phyloP scores from a whole-genome alignment of 2,888 invertebrate genomes.

The Chaetogeoica ovagalla region DNA sequence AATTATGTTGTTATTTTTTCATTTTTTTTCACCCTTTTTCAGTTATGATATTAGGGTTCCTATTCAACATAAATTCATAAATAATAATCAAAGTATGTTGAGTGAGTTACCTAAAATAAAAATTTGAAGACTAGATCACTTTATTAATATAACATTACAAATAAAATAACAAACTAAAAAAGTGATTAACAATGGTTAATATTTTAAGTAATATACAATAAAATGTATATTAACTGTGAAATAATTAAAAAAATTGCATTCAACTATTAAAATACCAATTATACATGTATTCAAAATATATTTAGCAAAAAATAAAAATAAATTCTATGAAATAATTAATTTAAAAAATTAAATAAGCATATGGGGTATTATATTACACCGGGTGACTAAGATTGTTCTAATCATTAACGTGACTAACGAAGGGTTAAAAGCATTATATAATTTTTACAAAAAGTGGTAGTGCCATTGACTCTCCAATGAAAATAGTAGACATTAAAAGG shows the following conservation, averaged over 20 bases:
- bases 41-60: background rate
- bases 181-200: constrained; percentile 8
- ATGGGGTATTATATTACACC: constrained; percentile 3
- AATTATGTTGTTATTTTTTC: background rate
- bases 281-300: too few species aligned
- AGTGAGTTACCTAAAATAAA: background rate
- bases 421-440: too few species aligned
- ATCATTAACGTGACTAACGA: constrained; percentile 16
- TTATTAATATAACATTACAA: constrained; percentile 18
- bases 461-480: too few species aligned
- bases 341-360: constrained; percentile 3
- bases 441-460: too few species aligned
- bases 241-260: too few species aligned
- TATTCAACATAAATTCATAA: background rate
- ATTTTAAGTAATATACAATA: constrained; percentile 12
- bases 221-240: too few species aligned
- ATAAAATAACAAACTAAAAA: constrained; percentile 1
- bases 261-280: too few species aligned
- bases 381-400: constrained; percentile 11
- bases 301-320: too few species aligned
- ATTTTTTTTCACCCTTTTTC: background rate
- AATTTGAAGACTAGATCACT: constrained; percentile 8
- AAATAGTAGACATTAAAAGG: too few species aligned
- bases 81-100: constrained; percentile 1
- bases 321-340: too few species aligned